phyloP scores from a whole-genome alignment of 2,113 vertebrate species.

The Pachyramphus minor region DNA sequence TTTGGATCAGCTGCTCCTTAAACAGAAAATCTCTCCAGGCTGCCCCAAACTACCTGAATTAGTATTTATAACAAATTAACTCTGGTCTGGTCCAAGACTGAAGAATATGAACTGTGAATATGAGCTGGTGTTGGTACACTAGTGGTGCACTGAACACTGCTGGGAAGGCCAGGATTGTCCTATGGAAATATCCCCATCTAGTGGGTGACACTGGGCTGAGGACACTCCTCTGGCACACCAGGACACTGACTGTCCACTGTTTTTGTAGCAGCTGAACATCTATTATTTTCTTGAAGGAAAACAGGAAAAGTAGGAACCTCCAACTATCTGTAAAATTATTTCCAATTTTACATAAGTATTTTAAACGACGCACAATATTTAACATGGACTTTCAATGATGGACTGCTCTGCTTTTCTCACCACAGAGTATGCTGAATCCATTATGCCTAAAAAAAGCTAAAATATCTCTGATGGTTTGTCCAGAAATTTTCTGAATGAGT shows the following conservation, averaged over 20 bases:
- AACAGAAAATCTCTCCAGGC: not conserved
- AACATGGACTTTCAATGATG: not conserved
- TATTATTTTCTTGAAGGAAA: not conserved
- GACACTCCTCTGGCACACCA: not conserved
- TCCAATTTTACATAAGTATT: not conserved
- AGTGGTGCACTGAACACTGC: fast-evolving
- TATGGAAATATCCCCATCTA: conserved; percentile 60
- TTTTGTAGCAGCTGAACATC: not conserved
- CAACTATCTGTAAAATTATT: not conserved
- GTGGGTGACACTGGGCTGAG: conserved; percentile 10
- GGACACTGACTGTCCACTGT: not conserved
- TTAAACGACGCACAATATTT: fast-evolving
- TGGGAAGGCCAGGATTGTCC: not conserved
- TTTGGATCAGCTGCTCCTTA: not conserved
- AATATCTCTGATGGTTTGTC: not conserved
- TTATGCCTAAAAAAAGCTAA: not conserved
- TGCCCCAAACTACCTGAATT: not conserved
- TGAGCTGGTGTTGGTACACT: not conserved
- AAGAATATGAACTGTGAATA: too few relatives aligned
- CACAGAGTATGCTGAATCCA: not conserved
- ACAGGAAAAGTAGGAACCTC: not conserved
- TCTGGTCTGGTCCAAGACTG: not conserved
- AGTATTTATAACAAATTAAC: not conserved
- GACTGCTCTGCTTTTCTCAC: not conserved
- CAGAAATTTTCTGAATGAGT: not conserved